These are phyloP conservation scores for Aethes cnicana DNA, from an alignment of 2,888 invertebrate genomes.

Conservation along the genomic window DNA sequence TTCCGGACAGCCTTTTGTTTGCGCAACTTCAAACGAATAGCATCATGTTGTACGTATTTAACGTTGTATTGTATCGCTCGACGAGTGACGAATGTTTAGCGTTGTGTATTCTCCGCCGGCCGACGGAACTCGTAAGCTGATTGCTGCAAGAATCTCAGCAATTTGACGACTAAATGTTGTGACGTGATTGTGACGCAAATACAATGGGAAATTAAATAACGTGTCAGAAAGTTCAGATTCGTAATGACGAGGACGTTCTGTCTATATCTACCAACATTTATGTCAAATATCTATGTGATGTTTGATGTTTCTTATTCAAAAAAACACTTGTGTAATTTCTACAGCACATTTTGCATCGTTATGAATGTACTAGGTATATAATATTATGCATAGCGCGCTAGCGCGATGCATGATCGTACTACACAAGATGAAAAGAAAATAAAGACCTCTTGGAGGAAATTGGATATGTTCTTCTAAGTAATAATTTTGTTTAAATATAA, in stretches of 20 bases:
- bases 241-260: no score
- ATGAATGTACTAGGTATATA: no score
- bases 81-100: constrained; percentile 19
- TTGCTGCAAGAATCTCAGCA: constrained; percentile 7
- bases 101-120: constrained; percentile 10
- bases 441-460: no score
- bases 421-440: no score
- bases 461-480: no score
- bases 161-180: constrained; percentile 18
- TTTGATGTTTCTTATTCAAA: no score
- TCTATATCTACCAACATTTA: not conserved
- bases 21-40: constrained; percentile 20
- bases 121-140: constrained; percentile 3
- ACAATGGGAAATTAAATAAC: constrained; percentile 9
- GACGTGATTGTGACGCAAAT: constrained; percentile 1
- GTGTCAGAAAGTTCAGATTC: not conserved
- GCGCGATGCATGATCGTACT: no score
- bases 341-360: no score
- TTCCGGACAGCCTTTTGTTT: constrained; percentile 18
- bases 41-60: constrained; percentile 7
- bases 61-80: not conserved
- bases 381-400: no score
- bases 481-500: no score
- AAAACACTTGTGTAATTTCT: no score
- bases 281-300: not conserved